phyloP scores from a whole-genome alignment of 1,140 invertebrate genomes.

The Dermatophagoides farinae region DNA sequence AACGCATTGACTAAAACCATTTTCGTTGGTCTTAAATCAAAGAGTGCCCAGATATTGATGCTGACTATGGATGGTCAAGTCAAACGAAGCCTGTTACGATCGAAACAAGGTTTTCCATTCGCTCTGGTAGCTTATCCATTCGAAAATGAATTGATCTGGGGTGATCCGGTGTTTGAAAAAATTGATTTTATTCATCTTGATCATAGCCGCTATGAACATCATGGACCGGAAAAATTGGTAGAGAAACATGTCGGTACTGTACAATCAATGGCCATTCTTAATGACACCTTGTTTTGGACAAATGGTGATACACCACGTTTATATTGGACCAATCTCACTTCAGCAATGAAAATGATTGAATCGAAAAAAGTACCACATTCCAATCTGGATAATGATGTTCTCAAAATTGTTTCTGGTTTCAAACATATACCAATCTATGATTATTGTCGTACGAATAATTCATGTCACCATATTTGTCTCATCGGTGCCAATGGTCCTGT shows the following conservation, averaged over 20 bases:
- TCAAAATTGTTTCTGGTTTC: background rate
- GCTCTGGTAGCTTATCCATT: slow-evolving; percentile 11
- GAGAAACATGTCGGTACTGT: background rate
- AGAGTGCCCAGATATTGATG: slow-evolving; percentile 9
- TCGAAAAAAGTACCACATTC: background rate
- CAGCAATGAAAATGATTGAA: background rate
- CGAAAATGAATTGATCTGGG: slow-evolving; percentile 16
- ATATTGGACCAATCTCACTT: slow-evolving; percentile 17
- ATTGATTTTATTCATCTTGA: slow-evolving; percentile 14
- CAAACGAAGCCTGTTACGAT: background rate
- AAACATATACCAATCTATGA: background rate
- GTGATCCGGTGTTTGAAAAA: slow-evolving; percentile 13
- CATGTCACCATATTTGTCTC: slow-evolving; percentile 54
- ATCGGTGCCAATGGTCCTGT: slow-evolving; percentile 30
- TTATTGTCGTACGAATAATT: background rate
- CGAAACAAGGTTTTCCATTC: background rate
- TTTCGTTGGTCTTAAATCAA: slow-evolving; percentile 16
- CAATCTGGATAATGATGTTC: background rate
- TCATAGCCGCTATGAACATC: background rate
- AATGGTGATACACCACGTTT: slow-evolving; percentile 25
- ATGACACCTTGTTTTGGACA: slow-evolving; percentile 27
- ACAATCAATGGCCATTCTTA: slow-evolving; percentile 25
- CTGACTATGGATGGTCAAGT: slow-evolving; percentile 18
- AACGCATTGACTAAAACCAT: slow-evolving; percentile 10
- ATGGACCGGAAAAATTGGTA: background rate